phyloP scores from a whole-genome alignment of 2,888 invertebrate genomes.

The Drosophila hamatofila region DNA sequence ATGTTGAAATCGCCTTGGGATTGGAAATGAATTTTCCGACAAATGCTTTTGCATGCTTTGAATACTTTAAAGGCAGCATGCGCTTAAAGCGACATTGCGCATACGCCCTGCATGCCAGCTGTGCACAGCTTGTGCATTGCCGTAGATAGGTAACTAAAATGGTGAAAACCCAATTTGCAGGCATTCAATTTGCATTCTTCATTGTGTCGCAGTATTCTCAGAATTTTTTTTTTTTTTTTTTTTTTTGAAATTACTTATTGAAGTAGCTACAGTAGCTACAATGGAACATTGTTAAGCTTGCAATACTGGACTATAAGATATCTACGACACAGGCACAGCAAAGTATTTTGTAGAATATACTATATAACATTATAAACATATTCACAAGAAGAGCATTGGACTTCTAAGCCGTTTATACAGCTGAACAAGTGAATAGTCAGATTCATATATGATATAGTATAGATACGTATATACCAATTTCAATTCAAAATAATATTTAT shows the following conservation, averaged over 20 bases:
- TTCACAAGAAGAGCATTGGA: no score
- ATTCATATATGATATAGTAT: not conserved
- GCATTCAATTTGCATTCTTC: constrained; percentile 56
- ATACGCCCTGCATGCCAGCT: constrained; percentile 39
- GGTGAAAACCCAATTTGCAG: constrained; percentile 56
- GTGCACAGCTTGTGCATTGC: not conserved
- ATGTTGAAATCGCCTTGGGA: constrained; percentile 50
- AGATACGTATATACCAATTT: not conserved
- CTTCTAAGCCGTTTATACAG: no score
- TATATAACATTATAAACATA: no score
- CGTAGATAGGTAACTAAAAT: constrained; percentile 25
- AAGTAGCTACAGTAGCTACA: not conserved
- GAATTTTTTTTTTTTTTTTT: constrained; percentile 5
- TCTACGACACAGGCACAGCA: no score
- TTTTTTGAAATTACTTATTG: not conserved
- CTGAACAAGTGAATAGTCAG: no score
- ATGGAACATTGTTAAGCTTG: not conserved
- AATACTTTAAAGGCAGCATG: constrained; percentile 25
- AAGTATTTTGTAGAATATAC: not conserved
- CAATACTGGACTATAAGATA: not conserved
- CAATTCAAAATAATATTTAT: not conserved
- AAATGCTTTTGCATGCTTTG: constrained; percentile 19
- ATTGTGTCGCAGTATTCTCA: constrained; percentile 42
- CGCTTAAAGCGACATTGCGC: constrained; percentile 53
- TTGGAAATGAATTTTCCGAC: constrained; percentile 8